Conservation (phyloP, 1,140 invertebrate genomes). For the Pollicipes pollicipes region DNA sequence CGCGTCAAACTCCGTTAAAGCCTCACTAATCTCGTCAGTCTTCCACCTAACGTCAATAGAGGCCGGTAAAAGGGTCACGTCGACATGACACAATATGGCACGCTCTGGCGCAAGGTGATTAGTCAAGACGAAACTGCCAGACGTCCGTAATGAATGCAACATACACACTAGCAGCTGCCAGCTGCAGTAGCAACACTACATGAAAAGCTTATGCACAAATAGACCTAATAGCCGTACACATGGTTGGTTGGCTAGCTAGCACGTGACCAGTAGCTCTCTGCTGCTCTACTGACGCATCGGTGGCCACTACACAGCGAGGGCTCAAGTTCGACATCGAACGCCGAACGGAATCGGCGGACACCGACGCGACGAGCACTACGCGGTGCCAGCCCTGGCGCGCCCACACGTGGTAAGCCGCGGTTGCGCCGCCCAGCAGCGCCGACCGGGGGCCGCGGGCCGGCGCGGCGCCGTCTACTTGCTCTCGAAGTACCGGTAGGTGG, state of each 20-base stretch:
- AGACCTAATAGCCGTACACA: not conserved
- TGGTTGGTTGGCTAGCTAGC: not conserved
- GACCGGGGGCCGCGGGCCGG: not conserved
- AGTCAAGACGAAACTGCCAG: not conserved
- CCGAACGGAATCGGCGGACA: not conserved
- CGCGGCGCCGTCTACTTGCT: constrained; percentile 38
- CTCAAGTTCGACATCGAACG: not conserved
- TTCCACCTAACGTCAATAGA: not conserved
- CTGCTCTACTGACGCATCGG: no score
- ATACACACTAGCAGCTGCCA: not conserved
- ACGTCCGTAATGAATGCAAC: not conserved
- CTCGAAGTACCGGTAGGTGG: constrained; percentile 99
- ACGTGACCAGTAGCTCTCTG: not conserved
- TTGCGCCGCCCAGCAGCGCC: not conserved
- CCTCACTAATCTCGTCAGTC: not conserved
- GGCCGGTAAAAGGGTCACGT: not conserved
- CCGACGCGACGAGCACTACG: not conserved
- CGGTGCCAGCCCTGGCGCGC: no score
- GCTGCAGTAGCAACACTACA: not conserved
- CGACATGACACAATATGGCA: not conserved
- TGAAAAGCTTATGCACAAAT: not conserved
- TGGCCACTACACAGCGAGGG: not conserved
- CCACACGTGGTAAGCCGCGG: no score
- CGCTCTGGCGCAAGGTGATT: not conserved
- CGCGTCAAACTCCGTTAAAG: not conserved